Evolutionary conservation across 1,140 invertebrate genomes (phyloP), one percentile per base, ranked within the genome.

Genomic region (Musca domestica): DNA sequence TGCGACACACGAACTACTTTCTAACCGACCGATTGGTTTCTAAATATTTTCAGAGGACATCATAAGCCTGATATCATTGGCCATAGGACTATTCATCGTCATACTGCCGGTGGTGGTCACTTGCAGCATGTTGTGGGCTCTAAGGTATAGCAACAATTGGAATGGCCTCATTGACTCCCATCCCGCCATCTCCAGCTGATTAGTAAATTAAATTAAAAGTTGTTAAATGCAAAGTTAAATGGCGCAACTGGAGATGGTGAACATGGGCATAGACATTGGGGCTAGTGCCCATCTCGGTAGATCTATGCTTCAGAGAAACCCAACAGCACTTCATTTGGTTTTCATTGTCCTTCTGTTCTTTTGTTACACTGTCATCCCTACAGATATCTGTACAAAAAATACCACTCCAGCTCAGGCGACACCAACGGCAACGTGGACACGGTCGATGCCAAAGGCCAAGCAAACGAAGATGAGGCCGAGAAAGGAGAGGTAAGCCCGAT

Each of bases 61-160:
- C 48, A 17, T 69, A 34, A 61, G 58, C 48, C 20, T 66, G 23
- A 47, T 58, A 34, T 25, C 41, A 14, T 19, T 69, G 34, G 20
- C 49, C 15, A 47, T 51, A 34, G 77, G 76, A 15, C 72, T 78
- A 12, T 65, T 78, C 9, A 73, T 79, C 19, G 72, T 79, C n/a
- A 70, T 79, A 22, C 23, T 79, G 56, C 75, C 76, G n/a, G 71
- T 77, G 14, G 74, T 72, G 2, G 64, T 78, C 4, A 54, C 78
- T 27, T 67, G 74, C 6, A 74, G 74, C 23, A 73, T 78, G 75
- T 75, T 74, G 66, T 76, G 76, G n/a, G 74, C 74, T 27, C 66
- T 78, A 12, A 72, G 75, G 77, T 78, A 70, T 74, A 30, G 27
- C 34, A 41, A 2, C 12, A 7, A 41, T 10, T 41, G 2, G 14